Percentiles rank a stretch among this genome's conserved stretches.
These are phyloP conservation scores for Rugalucina vietnamica DNA, from an alignment of 2,888 invertebrate species.

Conservation along the genomic window DNA sequence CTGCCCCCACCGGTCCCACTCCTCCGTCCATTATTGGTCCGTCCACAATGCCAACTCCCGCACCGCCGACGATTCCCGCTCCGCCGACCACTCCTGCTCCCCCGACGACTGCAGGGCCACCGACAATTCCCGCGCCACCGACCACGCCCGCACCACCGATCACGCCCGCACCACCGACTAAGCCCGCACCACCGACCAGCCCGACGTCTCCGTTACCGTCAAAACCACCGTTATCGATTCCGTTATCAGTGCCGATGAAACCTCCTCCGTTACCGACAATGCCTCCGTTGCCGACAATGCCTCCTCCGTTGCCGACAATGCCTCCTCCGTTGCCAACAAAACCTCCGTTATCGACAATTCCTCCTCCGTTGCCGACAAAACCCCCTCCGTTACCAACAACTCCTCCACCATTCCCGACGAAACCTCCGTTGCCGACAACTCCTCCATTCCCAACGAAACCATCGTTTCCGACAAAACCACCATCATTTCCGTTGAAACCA, in stretches of 20 bases:
- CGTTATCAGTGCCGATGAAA: neutral
- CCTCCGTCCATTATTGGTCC: neutral
- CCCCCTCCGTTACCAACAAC: neutral
- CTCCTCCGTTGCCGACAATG: neutral
- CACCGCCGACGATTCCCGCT: neutral
- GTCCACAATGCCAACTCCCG: neutral
- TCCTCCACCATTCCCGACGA: neutral
- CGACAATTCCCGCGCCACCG: neutral
- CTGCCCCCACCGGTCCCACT: neutral
- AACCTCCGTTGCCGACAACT: neutral
- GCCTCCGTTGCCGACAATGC: neutral
- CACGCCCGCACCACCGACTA: neutral
- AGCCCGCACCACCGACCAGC: neutral
- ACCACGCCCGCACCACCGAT: neutral
- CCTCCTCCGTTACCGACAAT: neutral
- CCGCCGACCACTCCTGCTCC: neutral
- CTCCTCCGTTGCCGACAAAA: neutral
- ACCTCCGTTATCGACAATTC: neutral
- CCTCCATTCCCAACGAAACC: neutral
- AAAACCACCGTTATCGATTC: neutral
- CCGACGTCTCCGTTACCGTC: neutral
- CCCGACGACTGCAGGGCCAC: neutral
- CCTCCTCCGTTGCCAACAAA: neutral
- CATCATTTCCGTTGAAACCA: neutral
- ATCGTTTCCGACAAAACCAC: neutral